phyloP scores from a whole-genome alignment of 2,888 invertebrate genomes.

The Chrysolina haemoptera region DNA sequence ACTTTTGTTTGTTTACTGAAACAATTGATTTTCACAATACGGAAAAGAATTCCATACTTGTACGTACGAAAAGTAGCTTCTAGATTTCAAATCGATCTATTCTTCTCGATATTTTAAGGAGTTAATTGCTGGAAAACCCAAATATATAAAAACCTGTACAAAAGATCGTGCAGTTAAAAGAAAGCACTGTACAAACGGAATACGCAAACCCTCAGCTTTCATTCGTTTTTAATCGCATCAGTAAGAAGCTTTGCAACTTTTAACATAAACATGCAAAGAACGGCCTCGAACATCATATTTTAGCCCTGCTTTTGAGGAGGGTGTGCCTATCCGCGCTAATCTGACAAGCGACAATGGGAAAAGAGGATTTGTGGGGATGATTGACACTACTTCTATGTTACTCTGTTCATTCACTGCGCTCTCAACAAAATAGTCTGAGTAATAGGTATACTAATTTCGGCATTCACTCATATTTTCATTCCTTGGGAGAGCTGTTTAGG shows the following conservation, averaged over 20 bases:
- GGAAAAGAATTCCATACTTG: not conserved
- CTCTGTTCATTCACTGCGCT: slow-evolving; percentile 17
- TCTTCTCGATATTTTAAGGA: not conserved
- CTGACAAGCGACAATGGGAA: slow-evolving; percentile 64
- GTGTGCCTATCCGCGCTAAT: slow-evolving; percentile 59
- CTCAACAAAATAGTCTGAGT: slow-evolving; percentile 18
- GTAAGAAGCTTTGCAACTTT: slow-evolving; percentile 58
- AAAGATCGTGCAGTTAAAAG: not conserved
- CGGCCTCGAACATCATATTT: slow-evolving; percentile 54
- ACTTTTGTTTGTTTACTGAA: too few species aligned
- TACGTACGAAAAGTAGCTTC: not conserved
- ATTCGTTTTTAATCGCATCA: slow-evolving; percentile 61
- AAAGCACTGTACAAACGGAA: not conserved
- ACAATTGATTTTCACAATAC: too few species aligned
- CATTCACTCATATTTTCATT: slow-evolving; percentile 13
- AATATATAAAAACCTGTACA: slow-evolving; percentile 10
- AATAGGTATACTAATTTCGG: slow-evolving; percentile 12
- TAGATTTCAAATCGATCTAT: not conserved
- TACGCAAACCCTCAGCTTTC: slow-evolving; percentile 41
- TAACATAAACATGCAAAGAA: slow-evolving; percentile 58
- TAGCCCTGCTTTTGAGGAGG: slow-evolving; percentile 56
- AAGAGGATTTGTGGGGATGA: slow-evolving; percentile 65
- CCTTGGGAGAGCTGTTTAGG: slow-evolving; percentile 1
- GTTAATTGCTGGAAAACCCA: slow-evolving; percentile 20
- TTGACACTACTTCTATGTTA: slow-evolving; percentile 58